Evolutionary conservation across 2,888 invertebrate species (phyloP), one percentile per base, ranked within the genome.

Genomic region (Macrophya annulata): DNA sequence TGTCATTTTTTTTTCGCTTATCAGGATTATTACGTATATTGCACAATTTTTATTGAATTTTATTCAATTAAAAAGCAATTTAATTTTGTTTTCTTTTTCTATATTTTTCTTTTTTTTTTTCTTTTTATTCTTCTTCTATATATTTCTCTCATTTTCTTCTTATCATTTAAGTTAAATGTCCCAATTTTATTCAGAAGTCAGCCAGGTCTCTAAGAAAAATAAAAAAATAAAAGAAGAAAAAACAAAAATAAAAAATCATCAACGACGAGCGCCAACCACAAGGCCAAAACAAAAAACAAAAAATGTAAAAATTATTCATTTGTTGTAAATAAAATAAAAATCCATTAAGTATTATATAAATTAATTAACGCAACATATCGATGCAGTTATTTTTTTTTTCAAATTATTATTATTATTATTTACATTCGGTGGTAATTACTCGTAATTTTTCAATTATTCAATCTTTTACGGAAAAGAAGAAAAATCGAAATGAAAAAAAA

Each of bases 131-230:
- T 9, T 62, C 4, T 8, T 62, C 17, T 85, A 62, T 37, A 15
- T 31, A 51, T 59, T 84, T 51, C 55, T 25, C 12, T 48, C 48
- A 25, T 55, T 25, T 25, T 79, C 40, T n/a, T 45, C 62, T 40
- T 15, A 45, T 48, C 21, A 31, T 21, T n/a, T n/a, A 83, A 84
- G 87, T 87, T 87, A 89, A 89, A 90, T 89, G 89, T 89, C 87
- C 88, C 86, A 85, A 87, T 88, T 89, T 86, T 87, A 86, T 88
- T 84, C 86, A 89, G 87, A 86, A 89, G 89, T 87, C 89, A 90
- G 89, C 90, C 89, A 88, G 88, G 89, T 90, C 91, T 89, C 89
- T 74, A 68, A 87, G 87, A 85, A 62, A 21, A 31, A 68, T 31
- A 31, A 55, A 68, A 87, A 87, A 85, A 62, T 17, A 31, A 68